Evolutionary conservation across 2,113 vertebrate species (phyloP).

Genomic region (Nothocercus julius): DNA sequence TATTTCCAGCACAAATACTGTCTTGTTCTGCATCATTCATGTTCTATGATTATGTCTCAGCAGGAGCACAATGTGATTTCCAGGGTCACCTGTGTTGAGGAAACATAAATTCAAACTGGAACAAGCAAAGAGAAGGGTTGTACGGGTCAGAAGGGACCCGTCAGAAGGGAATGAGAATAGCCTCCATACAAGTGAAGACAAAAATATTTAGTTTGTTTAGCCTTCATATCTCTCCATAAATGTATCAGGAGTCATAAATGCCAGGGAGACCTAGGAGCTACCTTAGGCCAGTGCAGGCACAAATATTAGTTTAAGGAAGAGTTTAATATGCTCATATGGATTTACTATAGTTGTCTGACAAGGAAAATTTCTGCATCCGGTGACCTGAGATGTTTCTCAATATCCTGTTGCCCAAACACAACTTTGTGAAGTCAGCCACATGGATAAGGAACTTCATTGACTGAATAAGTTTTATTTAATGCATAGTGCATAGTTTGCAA

Average conservation of each 20-base stretch:
- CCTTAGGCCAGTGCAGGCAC: not conserved
- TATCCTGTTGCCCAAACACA: not conserved
- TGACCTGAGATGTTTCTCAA: not conserved
- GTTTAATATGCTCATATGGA: not conserved
- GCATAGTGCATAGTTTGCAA: not conserved
- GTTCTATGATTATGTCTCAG: not conserved
- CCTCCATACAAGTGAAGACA: not conserved
- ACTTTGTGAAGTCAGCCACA: not conserved
- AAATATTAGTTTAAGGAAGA: not conserved
- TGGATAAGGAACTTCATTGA: accelerated
- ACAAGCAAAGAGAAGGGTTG: not conserved
- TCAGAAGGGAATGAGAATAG: not conserved
- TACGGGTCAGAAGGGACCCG: not conserved
- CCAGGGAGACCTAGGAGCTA: not conserved
- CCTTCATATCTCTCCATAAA: accelerated
- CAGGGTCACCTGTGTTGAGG: not conserved
- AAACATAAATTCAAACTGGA: not conserved
- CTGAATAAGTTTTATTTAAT: not conserved
- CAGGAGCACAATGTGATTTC: not conserved
- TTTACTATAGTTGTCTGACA: not conserved
- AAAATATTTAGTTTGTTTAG: not conserved
- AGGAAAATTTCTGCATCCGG: not conserved
- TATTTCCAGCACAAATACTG: not conserved
- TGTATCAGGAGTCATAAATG: not conserved
- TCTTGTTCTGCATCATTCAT: not conserved